A percentile compares a stretch with the other conserved stretches of the same genome.
These are phyloP conservation scores for Syrmaticus mikado DNA, from an alignment of 2,113 vertebrate species.

Conservation along the genomic window DNA sequence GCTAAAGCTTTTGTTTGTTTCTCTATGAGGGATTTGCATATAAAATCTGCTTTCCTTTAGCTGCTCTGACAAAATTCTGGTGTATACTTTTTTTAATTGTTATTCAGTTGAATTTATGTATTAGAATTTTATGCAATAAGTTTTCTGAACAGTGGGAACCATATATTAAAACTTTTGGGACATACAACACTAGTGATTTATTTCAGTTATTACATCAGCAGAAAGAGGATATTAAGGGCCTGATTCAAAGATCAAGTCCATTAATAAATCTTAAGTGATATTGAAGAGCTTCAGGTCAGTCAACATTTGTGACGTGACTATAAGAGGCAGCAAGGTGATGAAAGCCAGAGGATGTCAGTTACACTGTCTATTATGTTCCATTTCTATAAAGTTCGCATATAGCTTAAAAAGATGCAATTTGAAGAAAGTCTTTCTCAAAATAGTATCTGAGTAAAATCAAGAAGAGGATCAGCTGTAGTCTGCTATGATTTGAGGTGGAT, in stretches of 20 bases:
- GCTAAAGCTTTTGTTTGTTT: neutral
- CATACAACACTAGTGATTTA: neutral
- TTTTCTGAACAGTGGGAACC: neutral
- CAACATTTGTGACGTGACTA: neutral
- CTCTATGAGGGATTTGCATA: neutral
- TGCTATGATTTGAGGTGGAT: fast-evolving
- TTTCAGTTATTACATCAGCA: neutral
- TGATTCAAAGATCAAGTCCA: neutral
- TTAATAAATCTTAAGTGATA: neutral
- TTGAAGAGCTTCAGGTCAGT: neutral
- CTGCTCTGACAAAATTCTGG: neutral
- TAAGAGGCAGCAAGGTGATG: neutral
- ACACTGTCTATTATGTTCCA: no score
- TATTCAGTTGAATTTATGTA: neutral
- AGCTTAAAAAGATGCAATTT: neutral
- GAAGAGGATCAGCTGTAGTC: fast-evolving
- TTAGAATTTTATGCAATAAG: conserved; percentile 17
- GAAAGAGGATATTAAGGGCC: neutral
- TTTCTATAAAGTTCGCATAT: neutral
- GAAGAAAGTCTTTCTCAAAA: neutral
- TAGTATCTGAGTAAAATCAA: neutral
- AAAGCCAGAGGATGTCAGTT: neutral
- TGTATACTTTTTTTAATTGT: neutral
- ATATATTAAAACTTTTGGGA: conserved; percentile 6
- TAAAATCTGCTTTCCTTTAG: neutral